Percentiles rank a stretch among this genome's conserved stretches.
Evolutionary conservation across 2,797 vertebrate genomes (phyloP).

Genomic region (Pipistrellus pipistrellus): DNA sequence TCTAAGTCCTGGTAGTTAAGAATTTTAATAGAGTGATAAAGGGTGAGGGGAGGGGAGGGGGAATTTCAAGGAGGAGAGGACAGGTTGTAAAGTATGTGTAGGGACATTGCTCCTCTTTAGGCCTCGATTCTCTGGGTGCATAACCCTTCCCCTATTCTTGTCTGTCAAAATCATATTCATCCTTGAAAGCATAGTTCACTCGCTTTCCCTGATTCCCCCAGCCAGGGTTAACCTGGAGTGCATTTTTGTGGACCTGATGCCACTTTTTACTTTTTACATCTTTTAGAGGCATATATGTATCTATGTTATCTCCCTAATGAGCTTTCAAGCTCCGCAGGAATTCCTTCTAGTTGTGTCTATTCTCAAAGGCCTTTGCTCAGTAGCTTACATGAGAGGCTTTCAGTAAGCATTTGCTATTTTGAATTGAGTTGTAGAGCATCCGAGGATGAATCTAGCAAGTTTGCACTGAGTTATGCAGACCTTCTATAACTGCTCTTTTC

Average conservation of each 20-base stretch:
- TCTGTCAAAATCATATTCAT: background rate
- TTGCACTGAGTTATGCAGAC: background rate
- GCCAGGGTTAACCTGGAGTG: background rate
- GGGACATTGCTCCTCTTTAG: background rate
- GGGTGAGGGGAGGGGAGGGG: background rate
- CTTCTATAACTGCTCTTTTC: background rate
- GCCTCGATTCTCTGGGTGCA: background rate
- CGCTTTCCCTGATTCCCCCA: background rate
- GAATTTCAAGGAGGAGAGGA: background rate
- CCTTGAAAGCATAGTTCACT: background rate
- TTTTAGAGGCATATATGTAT: background rate
- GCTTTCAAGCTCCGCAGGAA: background rate
- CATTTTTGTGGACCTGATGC: background rate
- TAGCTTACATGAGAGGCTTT: background rate
- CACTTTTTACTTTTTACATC: background rate
- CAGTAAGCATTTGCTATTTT: background rate
- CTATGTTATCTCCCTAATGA: conserved; percentile 29
- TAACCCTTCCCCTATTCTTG: background rate
- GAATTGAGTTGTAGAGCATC: background rate
- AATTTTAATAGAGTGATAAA: background rate
- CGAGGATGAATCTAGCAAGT: background rate
- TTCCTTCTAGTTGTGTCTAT: background rate
- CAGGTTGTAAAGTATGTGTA: background rate
- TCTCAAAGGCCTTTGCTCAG: conserved; percentile 44
- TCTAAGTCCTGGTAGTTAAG: background rate